Percentiles rank a stretch among this genome's conserved stretches.
These are phyloP conservation scores for Odontamblyopus lacepedii DNA, from an alignment of 2,797 vertebrate species.

Conservation along the genomic window DNA sequence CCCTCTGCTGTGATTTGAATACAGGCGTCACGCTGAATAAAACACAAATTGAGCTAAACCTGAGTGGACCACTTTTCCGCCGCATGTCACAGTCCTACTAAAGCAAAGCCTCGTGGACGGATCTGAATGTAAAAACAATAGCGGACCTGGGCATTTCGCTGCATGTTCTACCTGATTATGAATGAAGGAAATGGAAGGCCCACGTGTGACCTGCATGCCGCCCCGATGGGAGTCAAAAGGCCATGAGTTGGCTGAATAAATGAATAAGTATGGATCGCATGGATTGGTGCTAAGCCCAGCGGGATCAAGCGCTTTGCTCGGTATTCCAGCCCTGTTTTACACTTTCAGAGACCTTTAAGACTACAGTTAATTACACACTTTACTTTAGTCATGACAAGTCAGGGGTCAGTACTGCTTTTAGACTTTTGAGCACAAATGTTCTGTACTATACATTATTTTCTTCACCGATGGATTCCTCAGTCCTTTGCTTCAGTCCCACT, in stretches of 20 bases:
- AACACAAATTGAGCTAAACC: neutral
- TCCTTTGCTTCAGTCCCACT: neutral
- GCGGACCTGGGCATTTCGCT: conserved; percentile 19
- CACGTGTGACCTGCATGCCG: conserved; percentile 47
- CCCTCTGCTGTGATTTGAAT: neutral
- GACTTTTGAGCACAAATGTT: conserved; percentile 39
- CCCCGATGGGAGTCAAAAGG: conserved; percentile 39
- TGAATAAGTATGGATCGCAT: conserved; percentile 64
- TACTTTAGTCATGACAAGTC: conserved; percentile 53
- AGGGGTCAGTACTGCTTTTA: conserved; percentile 64
- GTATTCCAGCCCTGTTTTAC: conserved; percentile 63
- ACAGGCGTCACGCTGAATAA: conserved; percentile 5
- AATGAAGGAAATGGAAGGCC: conserved; percentile 54
- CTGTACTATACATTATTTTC: neutral
- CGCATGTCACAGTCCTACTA: neutral
- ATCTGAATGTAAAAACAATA: conserved; percentile 13
- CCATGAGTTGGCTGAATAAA: conserved; percentile 58
- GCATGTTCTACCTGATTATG: conserved; percentile 47
- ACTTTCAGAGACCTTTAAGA: conserved; percentile 64
- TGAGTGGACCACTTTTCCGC: conserved; percentile 4
- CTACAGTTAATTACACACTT: conserved; percentile 73
- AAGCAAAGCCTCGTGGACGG: neutral
- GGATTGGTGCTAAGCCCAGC: conserved; percentile 52
- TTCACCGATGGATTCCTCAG: neutral
- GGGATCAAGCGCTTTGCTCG: conserved; percentile 63